These are phyloP conservation scores for Ceraclea dissimilis DNA, from an alignment of 2,888 invertebrate species.

Conservation along the genomic window DNA sequence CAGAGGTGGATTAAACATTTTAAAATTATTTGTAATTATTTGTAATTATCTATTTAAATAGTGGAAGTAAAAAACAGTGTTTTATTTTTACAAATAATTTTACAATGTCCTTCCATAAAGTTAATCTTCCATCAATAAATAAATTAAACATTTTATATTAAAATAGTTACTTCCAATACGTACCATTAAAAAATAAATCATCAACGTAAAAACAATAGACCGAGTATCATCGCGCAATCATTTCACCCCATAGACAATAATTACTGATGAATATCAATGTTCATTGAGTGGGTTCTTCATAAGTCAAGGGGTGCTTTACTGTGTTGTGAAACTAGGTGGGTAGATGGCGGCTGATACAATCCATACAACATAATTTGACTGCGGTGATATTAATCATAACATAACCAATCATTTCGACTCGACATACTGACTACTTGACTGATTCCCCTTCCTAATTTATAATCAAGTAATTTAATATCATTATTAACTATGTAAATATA, in stretches of 20 bases:
- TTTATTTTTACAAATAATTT: too few species aligned
- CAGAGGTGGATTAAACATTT: too few species aligned
- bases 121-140: too few species aligned
- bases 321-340: background rate
- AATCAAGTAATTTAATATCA: too few species aligned
- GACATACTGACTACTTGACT: background rate
- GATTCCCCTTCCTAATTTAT: too few species aligned
- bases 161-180: too few species aligned
- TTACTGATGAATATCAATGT: conserved; percentile 27
- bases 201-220: conserved; percentile 13
- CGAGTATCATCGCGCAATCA: conserved; percentile 17
- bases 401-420: background rate
- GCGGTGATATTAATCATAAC: background rate
- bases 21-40: too few species aligned
- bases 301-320: background rate
- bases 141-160: too few species aligned
- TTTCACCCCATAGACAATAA: conserved; percentile 21
- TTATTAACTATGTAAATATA: too few species aligned
- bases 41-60: too few species aligned
- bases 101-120: too few species aligned
- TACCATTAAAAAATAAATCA: background rate
- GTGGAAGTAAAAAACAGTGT: too few species aligned
- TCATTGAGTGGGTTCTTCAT: conserved; percentile 17
- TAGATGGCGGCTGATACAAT: background rate
- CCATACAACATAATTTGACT: background rate